Evolutionary conservation across 2,113 vertebrate genomes (phyloP).

Genomic region (Ptyas mucosa): DNA sequence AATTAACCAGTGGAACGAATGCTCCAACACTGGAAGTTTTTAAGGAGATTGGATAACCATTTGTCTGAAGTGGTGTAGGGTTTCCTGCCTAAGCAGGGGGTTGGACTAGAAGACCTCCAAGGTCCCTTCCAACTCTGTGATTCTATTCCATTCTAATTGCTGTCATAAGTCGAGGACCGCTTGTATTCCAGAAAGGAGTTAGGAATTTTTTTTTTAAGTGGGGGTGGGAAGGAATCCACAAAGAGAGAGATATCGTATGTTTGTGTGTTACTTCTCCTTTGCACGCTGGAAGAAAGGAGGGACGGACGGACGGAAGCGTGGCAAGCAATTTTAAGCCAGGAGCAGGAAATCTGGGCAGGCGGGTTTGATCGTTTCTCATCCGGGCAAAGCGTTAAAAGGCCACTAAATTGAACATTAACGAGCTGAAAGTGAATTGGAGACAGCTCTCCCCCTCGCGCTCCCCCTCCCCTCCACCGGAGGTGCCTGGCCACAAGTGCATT

Average conservation of each 20-base stretch:
- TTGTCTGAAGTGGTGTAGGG: too few relatives aligned
- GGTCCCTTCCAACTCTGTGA: too few relatives aligned
- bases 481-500: slow-evolving; percentile 62
- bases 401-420: slow-evolving; percentile 76
- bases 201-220: too few relatives aligned
- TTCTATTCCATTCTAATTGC: background rate
- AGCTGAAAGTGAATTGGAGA: slow-evolving; percentile 65
- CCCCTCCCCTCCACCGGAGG: slow-evolving; percentile 30
- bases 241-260: background rate
- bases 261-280: background rate
- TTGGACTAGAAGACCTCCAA: too few relatives aligned
- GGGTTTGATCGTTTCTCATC: slow-evolving; percentile 65
- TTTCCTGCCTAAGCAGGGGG: too few relatives aligned
- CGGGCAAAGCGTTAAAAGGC: slow-evolving; percentile 71
- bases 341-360: slow-evolving; percentile 40
- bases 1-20: too few relatives aligned
- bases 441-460: slow-evolving; percentile 43
- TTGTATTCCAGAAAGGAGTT: background rate
- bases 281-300: slow-evolving; percentile 27
- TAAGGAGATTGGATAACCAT: too few relatives aligned
- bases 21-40: too few relatives aligned
- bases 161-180: background rate
- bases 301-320: background rate
- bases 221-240: too few relatives aligned
- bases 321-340: background rate